Evolutionary conservation across 2,888 invertebrate genomes (phyloP).

Genomic region (Erebia aethiops): DNA sequence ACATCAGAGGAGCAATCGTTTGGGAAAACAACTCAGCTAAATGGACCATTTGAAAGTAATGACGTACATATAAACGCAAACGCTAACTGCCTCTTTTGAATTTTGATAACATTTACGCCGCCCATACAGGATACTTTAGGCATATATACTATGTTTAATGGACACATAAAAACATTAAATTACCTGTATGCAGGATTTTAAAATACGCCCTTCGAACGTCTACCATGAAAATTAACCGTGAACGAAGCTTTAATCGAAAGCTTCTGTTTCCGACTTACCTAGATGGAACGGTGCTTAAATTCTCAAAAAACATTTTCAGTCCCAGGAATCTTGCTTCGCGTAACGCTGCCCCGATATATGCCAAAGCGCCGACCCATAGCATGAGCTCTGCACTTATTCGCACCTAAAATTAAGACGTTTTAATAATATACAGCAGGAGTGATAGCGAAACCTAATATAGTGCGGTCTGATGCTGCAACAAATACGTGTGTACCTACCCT

Average conservation of each 20-base stretch:
- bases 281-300: conserved; percentile 88
- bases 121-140: not conserved
- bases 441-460: too few relatives aligned
- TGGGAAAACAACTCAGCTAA: conserved; percentile 1
- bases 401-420: conserved; percentile 63
- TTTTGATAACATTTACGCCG: conserved; percentile 5
- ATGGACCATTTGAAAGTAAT: conserved; percentile 19
- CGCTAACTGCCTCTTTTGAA: not conserved
- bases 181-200: too few relatives aligned
- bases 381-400: conserved; percentile 90
- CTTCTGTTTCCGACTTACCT: conserved; percentile 51
- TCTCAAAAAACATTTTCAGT: conserved; percentile 96
- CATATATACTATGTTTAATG: not conserved
- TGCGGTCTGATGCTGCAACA: too few relatives aligned
- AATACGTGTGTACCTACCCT: too few relatives aligned
- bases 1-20: too few relatives aligned
- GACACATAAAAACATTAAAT: conserved; percentile 9
- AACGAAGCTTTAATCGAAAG: too few relatives aligned
- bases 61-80: not conserved
- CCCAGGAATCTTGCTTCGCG: conserved; percentile 96
- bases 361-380: conserved; percentile 91
- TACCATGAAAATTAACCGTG: too few relatives aligned
- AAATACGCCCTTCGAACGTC: too few relatives aligned
- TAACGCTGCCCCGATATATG: conserved; percentile 92
- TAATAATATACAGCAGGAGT: too few relatives aligned